Percentiles rank a stretch among this genome's conserved stretches.
Evolutionary conservation across 2,113 vertebrate genomes (phyloP).

Genomic region (Solenodon paradoxus): DNA sequence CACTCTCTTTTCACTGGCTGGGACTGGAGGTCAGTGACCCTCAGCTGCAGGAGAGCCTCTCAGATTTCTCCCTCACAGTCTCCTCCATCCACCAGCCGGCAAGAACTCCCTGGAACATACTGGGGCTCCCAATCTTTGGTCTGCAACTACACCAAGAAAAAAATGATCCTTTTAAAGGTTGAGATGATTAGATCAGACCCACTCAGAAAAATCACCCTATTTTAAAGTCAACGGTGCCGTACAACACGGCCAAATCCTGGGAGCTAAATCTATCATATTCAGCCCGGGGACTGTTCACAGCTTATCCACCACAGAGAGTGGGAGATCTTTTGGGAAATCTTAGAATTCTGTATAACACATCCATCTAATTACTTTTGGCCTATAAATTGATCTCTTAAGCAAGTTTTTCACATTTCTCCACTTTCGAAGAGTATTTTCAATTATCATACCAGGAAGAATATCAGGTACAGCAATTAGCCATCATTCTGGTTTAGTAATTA

Average conservation of each 20-base stretch:
- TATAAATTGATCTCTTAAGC: constrained; percentile 18
- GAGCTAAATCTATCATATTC: background rate
- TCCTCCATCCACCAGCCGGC: too few relatives aligned
- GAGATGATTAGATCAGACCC: background rate
- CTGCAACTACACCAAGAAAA: background rate
- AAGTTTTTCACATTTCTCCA: constrained; percentile 2
- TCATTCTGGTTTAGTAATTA: background rate
- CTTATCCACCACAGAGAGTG: background rate
- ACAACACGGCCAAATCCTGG: background rate
- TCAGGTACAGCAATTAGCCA: constrained; percentile 37
- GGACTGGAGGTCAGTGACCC: background rate
- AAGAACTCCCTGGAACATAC: background rate
- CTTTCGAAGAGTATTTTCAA: constrained; percentile 42
- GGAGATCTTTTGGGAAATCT: background rate
- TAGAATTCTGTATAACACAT: background rate
- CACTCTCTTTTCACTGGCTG: background rate
- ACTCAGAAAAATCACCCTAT: background rate
- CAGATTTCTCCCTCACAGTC: background rate
- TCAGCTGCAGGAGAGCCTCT: background rate
- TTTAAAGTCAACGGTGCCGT: background rate
- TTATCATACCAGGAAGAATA: constrained; percentile 26
- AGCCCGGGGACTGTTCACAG: background rate
- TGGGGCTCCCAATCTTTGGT: background rate
- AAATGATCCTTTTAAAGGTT: background rate
- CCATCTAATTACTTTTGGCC: constrained; percentile 45